Conservation (phyloP, 2,113 vertebrate genomes). For the Elaphurus davidianus region DNA sequence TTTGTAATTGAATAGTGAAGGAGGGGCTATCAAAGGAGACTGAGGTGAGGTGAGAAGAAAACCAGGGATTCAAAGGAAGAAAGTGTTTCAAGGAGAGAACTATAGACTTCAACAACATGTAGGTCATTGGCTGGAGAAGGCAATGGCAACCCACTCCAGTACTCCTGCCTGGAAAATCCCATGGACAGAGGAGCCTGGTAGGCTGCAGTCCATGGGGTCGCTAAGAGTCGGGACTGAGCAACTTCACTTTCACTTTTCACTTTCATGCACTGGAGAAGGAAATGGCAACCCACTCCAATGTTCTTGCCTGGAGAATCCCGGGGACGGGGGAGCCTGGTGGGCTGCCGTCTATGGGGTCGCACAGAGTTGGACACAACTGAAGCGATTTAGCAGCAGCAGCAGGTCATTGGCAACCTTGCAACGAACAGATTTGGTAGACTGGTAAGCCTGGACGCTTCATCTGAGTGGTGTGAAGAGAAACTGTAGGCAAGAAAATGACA, state of each 20-base stretch:
- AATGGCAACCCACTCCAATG: no score
- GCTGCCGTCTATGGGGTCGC: no score
- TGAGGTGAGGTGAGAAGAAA: not conserved
- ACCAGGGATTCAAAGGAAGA: not conserved
- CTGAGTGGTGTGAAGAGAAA: not conserved
- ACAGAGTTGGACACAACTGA: no score
- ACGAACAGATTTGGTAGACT: not conserved
- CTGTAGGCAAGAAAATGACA: not conserved
- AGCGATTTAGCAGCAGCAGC: no score
- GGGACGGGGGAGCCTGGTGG: no score
- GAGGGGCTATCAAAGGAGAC: not conserved
- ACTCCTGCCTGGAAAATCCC: no score
- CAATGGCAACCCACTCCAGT: no score
- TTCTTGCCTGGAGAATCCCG: no score
- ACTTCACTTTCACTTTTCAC: no score
- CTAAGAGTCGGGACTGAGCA: accelerated
- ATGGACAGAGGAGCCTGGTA: no score
- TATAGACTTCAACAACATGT: not conserved
- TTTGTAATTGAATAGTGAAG: not conserved
- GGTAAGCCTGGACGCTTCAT: not conserved
- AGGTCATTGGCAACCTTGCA: not conserved
- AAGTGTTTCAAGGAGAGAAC: not conserved
- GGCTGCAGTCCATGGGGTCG: no score
- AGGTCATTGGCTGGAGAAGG: not conserved
- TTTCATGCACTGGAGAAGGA: no score